A percentile compares a stretch with the other conserved stretches of the same genome.
Evolutionary conservation across 2,797 vertebrate genomes (phyloP).

Genomic region (Enteromius mattozi): DNA sequence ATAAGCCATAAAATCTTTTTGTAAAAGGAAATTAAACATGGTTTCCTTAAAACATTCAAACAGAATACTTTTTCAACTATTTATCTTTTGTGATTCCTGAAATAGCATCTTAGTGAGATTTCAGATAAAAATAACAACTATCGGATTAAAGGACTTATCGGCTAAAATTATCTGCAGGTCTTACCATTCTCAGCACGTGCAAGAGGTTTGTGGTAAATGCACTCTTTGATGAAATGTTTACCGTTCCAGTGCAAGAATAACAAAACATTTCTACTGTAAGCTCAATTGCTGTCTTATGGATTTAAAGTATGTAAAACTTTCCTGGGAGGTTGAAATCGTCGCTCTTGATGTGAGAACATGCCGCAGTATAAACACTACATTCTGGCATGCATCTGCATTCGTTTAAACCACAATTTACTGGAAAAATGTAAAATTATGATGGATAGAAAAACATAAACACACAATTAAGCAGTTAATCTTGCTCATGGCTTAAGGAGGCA

Average conservation of each 20-base stretch:
- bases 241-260: conserved; percentile 16
- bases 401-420: conserved; percentile 60
- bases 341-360: conserved; percentile 49
- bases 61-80: background rate
- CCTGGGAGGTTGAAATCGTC: conserved; percentile 42
- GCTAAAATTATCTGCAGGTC: conserved; percentile 18
- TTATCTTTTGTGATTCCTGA: background rate
- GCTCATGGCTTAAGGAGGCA: conserved; percentile 61
- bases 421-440: conserved; percentile 69
- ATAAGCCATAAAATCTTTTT: background rate
- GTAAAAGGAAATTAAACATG: background rate
- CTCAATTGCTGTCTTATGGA: conserved; percentile 41
- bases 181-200: conserved; percentile 22
- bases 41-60: background rate
- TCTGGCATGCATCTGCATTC: conserved; percentile 55
- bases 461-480: conserved; percentile 74
- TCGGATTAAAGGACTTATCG: conserved; percentile 11
- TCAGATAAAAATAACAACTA: conserved; percentile 17
- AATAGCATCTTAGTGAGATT: background rate
- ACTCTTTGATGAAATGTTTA: conserved; percentile 36
- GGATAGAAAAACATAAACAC: conserved; percentile 71
- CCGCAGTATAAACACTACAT: conserved; percentile 51
- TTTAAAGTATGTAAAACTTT: conserved; percentile 35
- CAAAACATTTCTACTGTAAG: conserved; percentile 38
- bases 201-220: background rate